phyloP scores from a whole-genome alignment of 35 echinoderm and acorn worm species.

The Ophioderma brevispina region DNA sequence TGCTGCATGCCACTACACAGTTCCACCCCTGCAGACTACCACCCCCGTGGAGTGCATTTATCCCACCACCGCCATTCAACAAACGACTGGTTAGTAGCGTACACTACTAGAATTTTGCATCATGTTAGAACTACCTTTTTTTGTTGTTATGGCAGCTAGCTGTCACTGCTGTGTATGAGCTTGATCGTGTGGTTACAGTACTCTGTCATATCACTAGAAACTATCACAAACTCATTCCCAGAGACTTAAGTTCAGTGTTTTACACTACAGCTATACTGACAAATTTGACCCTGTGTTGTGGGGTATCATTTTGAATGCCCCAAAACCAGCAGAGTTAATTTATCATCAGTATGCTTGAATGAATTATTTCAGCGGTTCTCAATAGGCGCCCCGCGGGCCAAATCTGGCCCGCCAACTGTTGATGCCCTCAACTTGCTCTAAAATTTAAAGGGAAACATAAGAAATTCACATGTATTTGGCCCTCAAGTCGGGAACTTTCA shows the following conservation, averaged over 20 bases:
- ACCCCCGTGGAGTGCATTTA: conserved; percentile 48
- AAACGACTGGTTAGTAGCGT: conserved; percentile 1
- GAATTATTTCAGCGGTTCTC: too few relatives aligned
- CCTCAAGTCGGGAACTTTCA: too few relatives aligned
- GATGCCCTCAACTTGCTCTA: too few relatives aligned
- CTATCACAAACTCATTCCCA: not conserved
- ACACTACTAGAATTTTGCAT: conserved; percentile 1
- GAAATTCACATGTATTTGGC: too few relatives aligned
- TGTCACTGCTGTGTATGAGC: not conserved
- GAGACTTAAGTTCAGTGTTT: not conserved
- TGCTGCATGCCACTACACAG: conserved; percentile 21
- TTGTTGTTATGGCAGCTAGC: not conserved
- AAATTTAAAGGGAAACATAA: too few relatives aligned
- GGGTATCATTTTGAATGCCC: too few relatives aligned
- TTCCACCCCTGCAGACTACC: conserved; percentile 37
- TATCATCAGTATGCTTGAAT: too few relatives aligned
- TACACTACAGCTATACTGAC: not conserved
- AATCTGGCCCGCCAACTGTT: too few relatives aligned
- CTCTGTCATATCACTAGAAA: not conserved
- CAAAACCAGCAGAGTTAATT: too few relatives aligned
- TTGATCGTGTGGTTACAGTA: not conserved
- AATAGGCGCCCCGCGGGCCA: too few relatives aligned
- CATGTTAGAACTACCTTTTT: not conserved
- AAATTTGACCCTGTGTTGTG: too few relatives aligned
- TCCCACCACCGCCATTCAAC: conserved; percentile 30